Evolutionary conservation across 2,888 invertebrate species (phyloP), one percentile per base, ranked within the genome.

Genomic region (Agrochola lychnidis): DNA sequence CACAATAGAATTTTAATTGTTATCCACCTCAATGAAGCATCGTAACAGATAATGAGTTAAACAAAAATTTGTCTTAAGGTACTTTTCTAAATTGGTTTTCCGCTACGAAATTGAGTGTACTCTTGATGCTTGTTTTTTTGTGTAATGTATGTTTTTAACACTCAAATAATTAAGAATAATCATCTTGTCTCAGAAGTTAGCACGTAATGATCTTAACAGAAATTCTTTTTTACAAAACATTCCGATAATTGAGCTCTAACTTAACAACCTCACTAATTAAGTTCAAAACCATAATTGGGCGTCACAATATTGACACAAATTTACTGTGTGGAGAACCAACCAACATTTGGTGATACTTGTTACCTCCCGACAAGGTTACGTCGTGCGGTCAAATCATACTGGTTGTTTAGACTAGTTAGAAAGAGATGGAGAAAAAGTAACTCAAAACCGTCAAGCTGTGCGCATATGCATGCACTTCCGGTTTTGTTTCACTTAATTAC

Each of bases 401-500:
- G 74, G 89, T 64, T 64, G 59, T 57, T 79, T 56, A 36, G 53
- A 66, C 14, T 61, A n/a, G 74, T 70, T 9, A 75, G 77, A 82
- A 76, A 73, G 76, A 71, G 88, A 88, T 19, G 59, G 42, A 73
- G 78, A 71, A 89, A 84, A 85, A 85, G 92, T 91, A 94, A 93
- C 87, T 87, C 84, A 90, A 95, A 91, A 93, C 94, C 92, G 85
- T 83, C 94, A 94, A 93, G 94, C 94, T 94, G 95, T 87, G 83
- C 84, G 89, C 95, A 94, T 87, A 93, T 85, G 88, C 73, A 56
- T 90, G 92, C 89, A 89, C 91, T 95, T 95, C 95, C 95, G 95
- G 94, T 87, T 78, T 78, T 76, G 81, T 89, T 87, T 84, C 84
- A 87, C 88, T 92, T 94, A 94, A 95, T 94, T 93, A 92, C 91